Evolutionary conservation across 2,797 vertebrate species (phyloP).

Genomic region (Chiloscyllium punctatum): DNA sequence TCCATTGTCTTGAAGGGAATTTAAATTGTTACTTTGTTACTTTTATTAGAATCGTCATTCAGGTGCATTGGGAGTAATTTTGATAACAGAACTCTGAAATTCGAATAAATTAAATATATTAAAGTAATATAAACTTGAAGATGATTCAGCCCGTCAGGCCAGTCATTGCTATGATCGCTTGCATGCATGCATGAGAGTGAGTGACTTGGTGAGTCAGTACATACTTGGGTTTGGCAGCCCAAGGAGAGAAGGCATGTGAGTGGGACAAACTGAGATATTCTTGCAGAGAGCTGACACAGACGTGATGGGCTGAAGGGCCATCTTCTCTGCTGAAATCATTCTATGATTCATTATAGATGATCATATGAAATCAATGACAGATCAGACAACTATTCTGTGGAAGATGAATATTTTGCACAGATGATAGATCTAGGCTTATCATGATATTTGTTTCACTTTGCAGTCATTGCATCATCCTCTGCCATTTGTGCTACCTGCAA

Average conservation of each 20-base stretch:
- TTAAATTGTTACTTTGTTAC: neutral
- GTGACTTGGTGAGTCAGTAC: neutral
- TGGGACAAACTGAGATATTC: no score
- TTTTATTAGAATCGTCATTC: neutral
- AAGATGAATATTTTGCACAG: neutral
- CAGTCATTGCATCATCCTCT: no score
- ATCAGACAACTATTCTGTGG: neutral
- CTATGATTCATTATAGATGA: no score
- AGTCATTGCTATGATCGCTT: neutral
- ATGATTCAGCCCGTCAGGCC: neutral
- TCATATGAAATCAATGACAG: no score
- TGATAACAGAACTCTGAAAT: neutral
- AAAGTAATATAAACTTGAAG: neutral
- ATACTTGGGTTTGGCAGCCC: no score
- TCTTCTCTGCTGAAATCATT: no score
- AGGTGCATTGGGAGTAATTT: neutral
- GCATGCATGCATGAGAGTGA: neutral
- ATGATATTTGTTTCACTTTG: neutral
- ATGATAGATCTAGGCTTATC: neutral
- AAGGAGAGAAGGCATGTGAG: no score
- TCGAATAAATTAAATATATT: neutral
- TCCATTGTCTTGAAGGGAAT: neutral
- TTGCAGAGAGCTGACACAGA: no score
- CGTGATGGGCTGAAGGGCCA: no score
- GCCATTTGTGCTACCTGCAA: no score